A percentile compares a stretch with the other conserved stretches of the same genome.
Conservation (phyloP, 2,888 invertebrate species). For the Marronus borbonicus region DNA sequence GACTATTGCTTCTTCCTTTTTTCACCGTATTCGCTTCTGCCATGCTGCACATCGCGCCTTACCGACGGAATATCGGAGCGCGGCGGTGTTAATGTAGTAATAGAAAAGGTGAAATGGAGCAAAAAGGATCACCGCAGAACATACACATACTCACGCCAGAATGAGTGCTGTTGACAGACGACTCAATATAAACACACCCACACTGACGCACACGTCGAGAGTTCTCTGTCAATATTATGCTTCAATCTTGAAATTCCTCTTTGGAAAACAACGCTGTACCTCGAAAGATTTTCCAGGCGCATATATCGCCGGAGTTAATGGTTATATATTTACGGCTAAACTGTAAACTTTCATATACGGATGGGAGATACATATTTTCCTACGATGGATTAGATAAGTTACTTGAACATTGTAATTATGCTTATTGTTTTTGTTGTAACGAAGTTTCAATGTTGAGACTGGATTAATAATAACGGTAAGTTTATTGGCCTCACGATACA, state of each 20-base stretch:
- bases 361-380: neutral
- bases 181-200: conserved; percentile 55
- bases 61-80: conserved; percentile 5
- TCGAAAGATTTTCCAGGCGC: conserved; percentile 29
- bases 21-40: conserved; percentile 24
- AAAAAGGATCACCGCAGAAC: conserved; percentile 45
- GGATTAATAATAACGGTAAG: too few species aligned
- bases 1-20: conserved; percentile 4
- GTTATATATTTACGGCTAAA: conserved; percentile 14
- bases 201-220: conserved; percentile 58
- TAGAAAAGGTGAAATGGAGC: conserved; percentile 48
- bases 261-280: conserved; percentile 58
- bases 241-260: conserved; percentile 63
- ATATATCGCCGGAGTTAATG: conserved; percentile 12
- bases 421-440: neutral
- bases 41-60: conserved; percentile 8
- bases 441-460: too few species aligned
- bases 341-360: conserved; percentile 5
- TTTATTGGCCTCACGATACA: too few species aligned
- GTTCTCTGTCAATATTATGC: conserved; percentile 65
- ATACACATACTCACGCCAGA: conserved; percentile 47
- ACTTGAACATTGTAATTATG: neutral
- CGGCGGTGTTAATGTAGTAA: conserved; percentile 50
- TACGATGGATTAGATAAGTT: neutral
- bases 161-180: conserved; percentile 61